Evolutionary conservation across 2,888 invertebrate genomes (phyloP), one percentile per base, ranked within the genome.

Genomic region (Spilarctia lutea): DNA sequence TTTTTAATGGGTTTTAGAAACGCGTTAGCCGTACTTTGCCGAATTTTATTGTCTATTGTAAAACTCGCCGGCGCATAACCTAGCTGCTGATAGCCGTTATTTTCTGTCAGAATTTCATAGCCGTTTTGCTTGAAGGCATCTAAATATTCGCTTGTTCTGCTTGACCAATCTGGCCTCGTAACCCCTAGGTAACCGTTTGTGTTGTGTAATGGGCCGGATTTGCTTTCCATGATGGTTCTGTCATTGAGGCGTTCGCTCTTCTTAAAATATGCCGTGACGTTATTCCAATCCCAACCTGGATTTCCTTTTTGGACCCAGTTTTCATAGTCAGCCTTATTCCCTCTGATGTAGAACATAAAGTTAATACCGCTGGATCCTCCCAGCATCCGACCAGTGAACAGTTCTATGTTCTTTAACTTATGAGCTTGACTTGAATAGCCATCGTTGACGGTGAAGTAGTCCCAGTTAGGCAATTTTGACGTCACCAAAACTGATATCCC

Each of bases 351-450:
- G 16, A 97, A 87, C 97, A 97, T 97, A 69, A 96, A 97, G 88
- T 98, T 97, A 3, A 97, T 93, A 0, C 95, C 93, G 72, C 97
- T 97, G 13, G 96, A 96, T 0, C 98, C 98, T 0, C 98, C 98
- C 27, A 97, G 90, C 68, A 96, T 96, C 86, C 97, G 97, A 67
- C 97, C 95, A 0, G 97, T 97, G 96, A 87, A 76, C 65, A 82
- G 85, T 39, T 91, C 77, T n/a, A 75, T 89, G 68, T 85, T 86
- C 3, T 75, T 80, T 72, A 80, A 86, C 16, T 45, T 16, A 45
- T 18, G 45, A 79, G 84, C 88, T 82, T 91, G 90, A 66, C 90
- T 89, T 0, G 91, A 85, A 74, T 86, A 89, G 1, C 86, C 86
- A 63, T 92, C 92, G 63, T 92, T 81, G 13, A 82, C 81, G 16